Evolutionary conservation across 2,797 vertebrate species (phyloP).

Genomic region (Enteromius mattozi): DNA sequence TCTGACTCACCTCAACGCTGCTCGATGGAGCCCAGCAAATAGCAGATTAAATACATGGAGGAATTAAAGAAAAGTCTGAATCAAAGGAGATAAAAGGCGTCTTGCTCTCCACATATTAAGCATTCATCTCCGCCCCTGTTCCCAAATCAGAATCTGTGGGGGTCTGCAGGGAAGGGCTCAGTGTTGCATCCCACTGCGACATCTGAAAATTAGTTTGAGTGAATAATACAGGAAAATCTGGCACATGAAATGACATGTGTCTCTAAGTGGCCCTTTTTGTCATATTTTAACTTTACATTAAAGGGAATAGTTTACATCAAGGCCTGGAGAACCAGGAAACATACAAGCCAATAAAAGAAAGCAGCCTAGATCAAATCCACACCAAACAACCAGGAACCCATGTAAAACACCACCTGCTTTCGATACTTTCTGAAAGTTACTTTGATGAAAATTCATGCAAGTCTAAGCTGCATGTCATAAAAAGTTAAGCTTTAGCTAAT

Average conservation of each 20-base stretch:
- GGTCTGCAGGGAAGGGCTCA: constrained; percentile 3
- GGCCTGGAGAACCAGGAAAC: background rate
- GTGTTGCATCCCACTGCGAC: background rate
- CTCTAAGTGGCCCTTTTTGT: constrained; percentile 2
- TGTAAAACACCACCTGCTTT: background rate
- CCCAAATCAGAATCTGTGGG: constrained; percentile 8
- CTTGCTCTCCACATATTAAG: constrained; percentile 22
- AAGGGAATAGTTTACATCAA: background rate
- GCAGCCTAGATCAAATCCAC: background rate
- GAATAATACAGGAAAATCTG: constrained; percentile 14
- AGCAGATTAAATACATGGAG: constrained; percentile 40
- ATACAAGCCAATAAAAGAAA: background rate
- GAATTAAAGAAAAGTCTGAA: constrained; percentile 44
- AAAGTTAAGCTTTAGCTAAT: constrained; percentile 28
- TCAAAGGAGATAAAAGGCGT: constrained; percentile 37
- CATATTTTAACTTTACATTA: background rate
- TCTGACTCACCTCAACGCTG: constrained; percentile 39
- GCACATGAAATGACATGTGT: background rate
- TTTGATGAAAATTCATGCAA: constrained; percentile 5
- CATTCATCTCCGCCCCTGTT: constrained; percentile 33
- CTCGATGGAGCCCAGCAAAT: constrained; percentile 19
- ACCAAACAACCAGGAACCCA: background rate
- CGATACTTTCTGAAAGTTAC: background rate
- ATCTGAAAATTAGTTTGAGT: constrained; percentile 20
- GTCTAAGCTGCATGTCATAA: background rate